Conservation (phyloP, 2,113 vertebrate species). For the Oceanodroma tethys region DNA sequence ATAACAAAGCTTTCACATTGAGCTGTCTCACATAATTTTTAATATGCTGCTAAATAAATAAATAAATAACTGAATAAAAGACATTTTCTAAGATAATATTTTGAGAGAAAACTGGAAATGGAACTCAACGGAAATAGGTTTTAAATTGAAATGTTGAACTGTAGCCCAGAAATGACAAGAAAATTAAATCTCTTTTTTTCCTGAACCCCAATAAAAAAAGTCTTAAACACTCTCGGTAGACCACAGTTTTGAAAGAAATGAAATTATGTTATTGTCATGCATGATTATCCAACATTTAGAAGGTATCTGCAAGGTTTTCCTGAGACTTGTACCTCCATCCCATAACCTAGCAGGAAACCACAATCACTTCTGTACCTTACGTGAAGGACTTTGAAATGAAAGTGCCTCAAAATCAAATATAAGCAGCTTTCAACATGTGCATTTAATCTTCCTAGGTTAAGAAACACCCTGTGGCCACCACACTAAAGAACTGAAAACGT, state of each 20-base stretch:
- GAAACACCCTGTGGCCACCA: conserved; percentile 83
- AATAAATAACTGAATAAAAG: conserved; percentile 10
- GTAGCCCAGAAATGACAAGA: conserved; percentile 66
- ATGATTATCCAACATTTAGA: conserved; percentile 58
- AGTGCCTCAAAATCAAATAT: conserved; percentile 70
- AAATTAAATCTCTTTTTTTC: conserved; percentile 43
- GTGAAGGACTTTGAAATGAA: conserved; percentile 61
- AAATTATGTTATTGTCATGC: conserved; percentile 65
- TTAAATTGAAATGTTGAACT: conserved; percentile 64
- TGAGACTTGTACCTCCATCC: conserved; percentile 47
- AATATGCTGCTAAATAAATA: conserved; percentile 44
- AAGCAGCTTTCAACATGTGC: conserved; percentile 78
- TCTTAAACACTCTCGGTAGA: conserved; percentile 48
- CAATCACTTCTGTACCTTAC: conserved; percentile 81
- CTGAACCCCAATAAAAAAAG: conserved; percentile 53
- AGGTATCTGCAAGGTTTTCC: conserved; percentile 56
- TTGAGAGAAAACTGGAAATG: conserved; percentile 59
- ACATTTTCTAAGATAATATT: conserved; percentile 50
- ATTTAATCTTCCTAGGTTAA: conserved; percentile 81
- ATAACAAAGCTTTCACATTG: conserved; percentile 18
- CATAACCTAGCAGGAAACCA: conserved; percentile 75
- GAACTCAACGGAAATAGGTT: conserved; percentile 45
- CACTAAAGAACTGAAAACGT: conserved; percentile 80
- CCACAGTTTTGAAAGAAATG: conserved; percentile 43
- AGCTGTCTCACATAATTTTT: conserved; percentile 23